Base-by-base conservation (phyloP, 2,113 vertebrate genomes). In the Sorex fumeus region DNA sequence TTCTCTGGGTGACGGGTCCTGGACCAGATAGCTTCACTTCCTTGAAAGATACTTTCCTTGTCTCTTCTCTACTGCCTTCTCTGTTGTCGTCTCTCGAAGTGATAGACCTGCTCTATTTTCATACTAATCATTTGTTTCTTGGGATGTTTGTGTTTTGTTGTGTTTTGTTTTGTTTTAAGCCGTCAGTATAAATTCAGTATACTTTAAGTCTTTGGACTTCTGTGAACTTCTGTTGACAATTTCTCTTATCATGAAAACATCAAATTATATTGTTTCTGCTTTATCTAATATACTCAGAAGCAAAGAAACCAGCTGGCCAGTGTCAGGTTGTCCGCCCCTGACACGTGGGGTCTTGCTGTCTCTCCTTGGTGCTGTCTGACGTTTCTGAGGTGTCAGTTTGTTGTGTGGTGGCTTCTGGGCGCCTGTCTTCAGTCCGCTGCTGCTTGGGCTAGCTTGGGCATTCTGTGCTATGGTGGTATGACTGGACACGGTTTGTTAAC, bases 1-100 rank as follows among this genome's bases (percentile, higher is more conserved):
- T 94, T 86, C 92, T 97, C 94, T 96, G 97, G 98, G 97, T 98
- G 98, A 97, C 89, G 98, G 98, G 96, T 87, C 92, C 96, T 96
- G 45, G 84, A 94, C 88, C 87, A 87, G 91, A 13, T 86, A 84
- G 71, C 93, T 97, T 97, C 3, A 76, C 79, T 91, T 94, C 95
- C 81, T 97, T 53, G 87, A 88, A 91, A 96, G 96, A 90, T 95
- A 94, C 93, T 76, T 90, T 95, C 91, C 88, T 88, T 96, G 78
- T 97, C 94, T 96, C 96, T 97, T 97, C 96, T 60, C 96, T 70
- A 23, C 72, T 75, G n/a, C 34, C 43, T 74, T 36, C 76, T 84
- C 6, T 93, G 15, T 93, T 66, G 60, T 57, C 92, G 76, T 87
- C 89, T 71, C 60, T 80, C 70, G 80, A 93, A 93, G 84, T 78